Evolutionary conservation across 2,888 invertebrate genomes (phyloP).

Genomic region (Tridacna gigas): DNA sequence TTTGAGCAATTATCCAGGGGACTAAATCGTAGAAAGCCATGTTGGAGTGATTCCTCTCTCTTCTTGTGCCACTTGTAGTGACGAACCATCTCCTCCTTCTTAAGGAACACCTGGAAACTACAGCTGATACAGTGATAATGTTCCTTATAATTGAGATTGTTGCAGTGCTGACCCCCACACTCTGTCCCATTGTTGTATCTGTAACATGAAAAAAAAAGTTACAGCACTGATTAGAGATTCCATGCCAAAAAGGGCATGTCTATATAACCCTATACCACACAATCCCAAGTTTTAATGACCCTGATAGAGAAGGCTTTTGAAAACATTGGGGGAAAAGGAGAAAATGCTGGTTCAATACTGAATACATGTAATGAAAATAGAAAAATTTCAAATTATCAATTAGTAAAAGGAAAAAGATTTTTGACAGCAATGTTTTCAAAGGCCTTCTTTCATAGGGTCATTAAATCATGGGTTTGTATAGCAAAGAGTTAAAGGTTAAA

Average conservation of each 20-base stretch:
- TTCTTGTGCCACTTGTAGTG: constrained; percentile 99
- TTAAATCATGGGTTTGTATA: too few species aligned
- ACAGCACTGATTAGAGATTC: not conserved
- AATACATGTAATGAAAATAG: too few species aligned
- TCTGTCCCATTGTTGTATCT: constrained; percentile 91
- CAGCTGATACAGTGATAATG: constrained; percentile 97
- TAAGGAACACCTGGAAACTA: constrained; percentile 92
- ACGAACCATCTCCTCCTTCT: constrained; percentile 99
- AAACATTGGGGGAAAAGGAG: not conserved
- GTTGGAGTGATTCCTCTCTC: constrained; percentile 97
- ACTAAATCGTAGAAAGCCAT: constrained; percentile 97
- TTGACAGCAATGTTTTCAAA: too few species aligned
- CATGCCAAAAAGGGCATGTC: too few species aligned
- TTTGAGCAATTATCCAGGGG: constrained; percentile 97
- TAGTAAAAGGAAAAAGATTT: too few species aligned
- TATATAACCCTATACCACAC: too few species aligned
- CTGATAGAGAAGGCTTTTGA: not conserved
- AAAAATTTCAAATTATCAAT: too few species aligned
- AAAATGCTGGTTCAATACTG: not conserved
- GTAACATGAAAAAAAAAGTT: not conserved
- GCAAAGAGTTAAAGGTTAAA: too few species aligned
- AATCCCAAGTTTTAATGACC: too few species aligned
- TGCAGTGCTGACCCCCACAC: constrained; percentile 94
- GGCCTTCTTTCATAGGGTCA: too few species aligned
- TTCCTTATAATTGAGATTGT: constrained; percentile 95